Evolutionary conservation across 2,797 vertebrate genomes (phyloP).

Genomic region (Sylvilagus floridanus): DNA sequence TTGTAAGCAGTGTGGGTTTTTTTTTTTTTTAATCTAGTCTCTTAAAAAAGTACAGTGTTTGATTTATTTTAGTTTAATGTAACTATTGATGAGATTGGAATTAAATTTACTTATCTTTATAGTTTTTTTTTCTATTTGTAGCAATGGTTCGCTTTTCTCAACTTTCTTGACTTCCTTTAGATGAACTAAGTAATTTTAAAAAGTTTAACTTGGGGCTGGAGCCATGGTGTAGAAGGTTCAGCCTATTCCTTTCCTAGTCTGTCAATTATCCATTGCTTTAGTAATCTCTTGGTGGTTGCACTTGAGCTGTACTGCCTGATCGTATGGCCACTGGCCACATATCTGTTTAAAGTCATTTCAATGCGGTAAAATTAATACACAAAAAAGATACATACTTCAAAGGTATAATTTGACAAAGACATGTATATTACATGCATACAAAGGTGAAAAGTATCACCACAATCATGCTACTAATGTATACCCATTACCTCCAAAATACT

Average conservation of each 20-base stretch:
- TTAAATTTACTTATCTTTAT: neutral
- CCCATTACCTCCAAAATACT: neutral
- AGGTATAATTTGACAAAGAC: neutral
- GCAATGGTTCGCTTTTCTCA: neutral
- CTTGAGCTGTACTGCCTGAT: neutral
- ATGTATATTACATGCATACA: neutral
- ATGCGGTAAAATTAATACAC: neutral
- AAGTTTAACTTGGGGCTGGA: neutral
- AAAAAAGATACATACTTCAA: neutral
- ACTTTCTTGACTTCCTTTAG: slow-evolving; percentile 9
- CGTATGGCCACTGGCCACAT: neutral
- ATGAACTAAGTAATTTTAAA: neutral
- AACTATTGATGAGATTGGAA: neutral
- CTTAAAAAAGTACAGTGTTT: neutral
- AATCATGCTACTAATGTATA: neutral
- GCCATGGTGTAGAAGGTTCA: too few relatives aligned
- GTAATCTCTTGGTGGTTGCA: neutral
- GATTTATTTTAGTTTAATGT: neutral
- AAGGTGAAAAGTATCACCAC: neutral
- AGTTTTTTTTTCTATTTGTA: neutral
- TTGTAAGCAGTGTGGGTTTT: neutral
- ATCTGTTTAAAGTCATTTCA: slow-evolving; percentile 20
- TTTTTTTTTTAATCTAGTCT: neutral
- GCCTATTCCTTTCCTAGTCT: neutral
- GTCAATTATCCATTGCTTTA: neutral